Evolutionary conservation across 2,113 vertebrate genomes (phyloP).

Genomic region (Cyanoderma ruficeps): DNA sequence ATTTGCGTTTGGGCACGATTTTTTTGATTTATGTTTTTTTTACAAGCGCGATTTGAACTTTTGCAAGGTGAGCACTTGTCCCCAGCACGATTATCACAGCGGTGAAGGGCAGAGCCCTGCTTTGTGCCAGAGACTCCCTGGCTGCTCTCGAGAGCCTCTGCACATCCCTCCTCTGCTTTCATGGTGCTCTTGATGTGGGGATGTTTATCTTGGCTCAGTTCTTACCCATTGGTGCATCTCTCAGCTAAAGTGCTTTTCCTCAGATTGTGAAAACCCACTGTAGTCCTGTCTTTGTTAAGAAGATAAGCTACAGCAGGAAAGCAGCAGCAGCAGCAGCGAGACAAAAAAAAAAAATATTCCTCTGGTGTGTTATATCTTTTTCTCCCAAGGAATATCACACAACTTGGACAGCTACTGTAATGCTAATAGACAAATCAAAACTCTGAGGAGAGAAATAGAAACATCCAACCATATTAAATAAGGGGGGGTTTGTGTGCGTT

Average conservation of each 20-base stretch:
- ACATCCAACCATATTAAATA: slow-evolving; percentile 30
- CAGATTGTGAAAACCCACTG: slow-evolving; percentile 35
- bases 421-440: slow-evolving; percentile 59
- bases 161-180: background rate
- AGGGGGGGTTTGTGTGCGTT: background rate
- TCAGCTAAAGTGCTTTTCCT: slow-evolving; percentile 49
- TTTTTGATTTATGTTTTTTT: background rate
- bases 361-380: background rate
- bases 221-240: slow-evolving; percentile 17
- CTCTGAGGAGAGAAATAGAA: slow-evolving; percentile 51
- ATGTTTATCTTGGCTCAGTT: slow-evolving; percentile 49
- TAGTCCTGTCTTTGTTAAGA: slow-evolving; percentile 51
- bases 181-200: slow-evolving; percentile 36
- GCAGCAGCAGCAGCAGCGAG: background rate
- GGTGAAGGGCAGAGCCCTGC: background rate
- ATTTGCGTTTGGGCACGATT: background rate
- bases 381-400: slow-evolving; percentile 53
- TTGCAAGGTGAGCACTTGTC: background rate
- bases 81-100: background rate
- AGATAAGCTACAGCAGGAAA: slow-evolving; percentile 53
- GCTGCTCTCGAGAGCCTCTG: background rate
- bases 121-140: background rate
- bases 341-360: background rate
- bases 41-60: background rate
- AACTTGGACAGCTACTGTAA: slow-evolving; percentile 22